phyloP scores from a whole-genome alignment of 2,113 vertebrate genomes.

The Candoia aspera region DNA sequence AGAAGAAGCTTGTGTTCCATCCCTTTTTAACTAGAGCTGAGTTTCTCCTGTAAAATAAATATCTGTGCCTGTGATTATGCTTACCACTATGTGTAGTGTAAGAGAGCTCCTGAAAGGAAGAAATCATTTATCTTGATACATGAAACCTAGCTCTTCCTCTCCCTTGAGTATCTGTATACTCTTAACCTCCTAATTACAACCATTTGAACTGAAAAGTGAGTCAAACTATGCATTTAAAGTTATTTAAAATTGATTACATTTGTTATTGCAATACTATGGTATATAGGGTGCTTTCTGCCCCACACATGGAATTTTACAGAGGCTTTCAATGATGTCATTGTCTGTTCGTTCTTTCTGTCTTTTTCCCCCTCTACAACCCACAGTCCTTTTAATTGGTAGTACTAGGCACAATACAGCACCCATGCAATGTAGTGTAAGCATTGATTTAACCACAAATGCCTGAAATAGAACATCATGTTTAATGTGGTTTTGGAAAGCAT shows the following conservation, averaged over 20 bases:
- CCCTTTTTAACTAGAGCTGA: too few relatives aligned
- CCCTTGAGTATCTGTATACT: not conserved
- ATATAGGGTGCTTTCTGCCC: not conserved
- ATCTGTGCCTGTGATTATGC: not conserved
- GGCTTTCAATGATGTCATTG: not conserved
- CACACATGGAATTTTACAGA: not conserved
- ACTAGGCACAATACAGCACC: not conserved
- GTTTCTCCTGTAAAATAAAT: not conserved
- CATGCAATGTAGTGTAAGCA: not conserved
- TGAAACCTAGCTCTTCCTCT: not conserved
- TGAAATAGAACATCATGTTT: not conserved
- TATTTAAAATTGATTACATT: conserved; percentile 3
- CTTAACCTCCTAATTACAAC: not conserved
- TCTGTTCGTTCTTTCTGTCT: not conserved
- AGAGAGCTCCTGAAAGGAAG: not conserved
- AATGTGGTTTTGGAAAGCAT: conserved; percentile 36
- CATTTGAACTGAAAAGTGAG: not conserved
- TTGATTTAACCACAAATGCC: not conserved
- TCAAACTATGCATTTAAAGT: not conserved
- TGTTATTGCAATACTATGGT: not conserved
- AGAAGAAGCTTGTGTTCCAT: not conserved
- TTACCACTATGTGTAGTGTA: not conserved
- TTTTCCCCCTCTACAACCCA: not conserved
- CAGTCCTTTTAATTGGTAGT: not conserved
- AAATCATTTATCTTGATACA: not conserved